These are phyloP conservation scores for Drosophila parthenogenetica DNA, from an alignment of 2,888 invertebrate genomes.

Conservation along the genomic window DNA sequence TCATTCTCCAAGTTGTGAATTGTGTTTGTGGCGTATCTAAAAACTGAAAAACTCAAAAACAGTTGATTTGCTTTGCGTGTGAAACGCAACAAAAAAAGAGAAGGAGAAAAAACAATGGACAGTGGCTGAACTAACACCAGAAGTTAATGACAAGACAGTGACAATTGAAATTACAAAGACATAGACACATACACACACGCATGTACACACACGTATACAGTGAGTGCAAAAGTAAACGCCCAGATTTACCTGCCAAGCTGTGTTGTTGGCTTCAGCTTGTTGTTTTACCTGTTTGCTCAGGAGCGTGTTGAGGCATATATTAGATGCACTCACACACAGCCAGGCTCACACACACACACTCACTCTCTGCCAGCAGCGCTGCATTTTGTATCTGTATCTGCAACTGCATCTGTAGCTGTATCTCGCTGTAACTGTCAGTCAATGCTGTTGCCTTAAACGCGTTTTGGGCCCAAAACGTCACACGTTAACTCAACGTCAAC, in stretches of 20 bases:
- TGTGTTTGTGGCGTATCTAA: constrained; percentile 30
- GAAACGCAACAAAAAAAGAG: constrained; percentile 59
- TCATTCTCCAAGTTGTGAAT: background rate
- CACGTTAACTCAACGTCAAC: constrained; percentile 72
- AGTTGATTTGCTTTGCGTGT: constrained; percentile 71
- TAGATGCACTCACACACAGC: constrained; percentile 45
- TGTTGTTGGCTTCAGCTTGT: constrained; percentile 20
- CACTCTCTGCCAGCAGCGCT: constrained; percentile 14
- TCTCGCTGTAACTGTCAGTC: constrained; percentile 52
- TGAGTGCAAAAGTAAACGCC: constrained; percentile 68
- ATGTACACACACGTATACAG: constrained; percentile 6
- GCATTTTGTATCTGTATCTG: constrained; percentile 28
- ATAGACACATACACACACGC: constrained; percentile 29
- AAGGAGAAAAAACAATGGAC: constrained; percentile 54
- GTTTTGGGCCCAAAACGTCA: constrained; percentile 50
- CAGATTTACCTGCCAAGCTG: constrained; percentile 57
- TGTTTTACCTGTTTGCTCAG: constrained; percentile 75
- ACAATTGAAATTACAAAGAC: constrained; percentile 76
- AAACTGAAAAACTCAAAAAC: constrained; percentile 27
- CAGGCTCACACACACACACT: constrained; percentile 40
- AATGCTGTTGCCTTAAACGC: constrained; percentile 30
- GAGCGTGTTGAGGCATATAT: constrained; percentile 77
- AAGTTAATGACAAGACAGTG: constrained; percentile 82
- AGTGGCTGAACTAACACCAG: constrained; percentile 71
- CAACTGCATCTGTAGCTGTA: constrained; percentile 32